These are phyloP conservation scores for Polymixis lichenea DNA, from an alignment of 2,888 invertebrate species.

Conservation along the genomic window DNA sequence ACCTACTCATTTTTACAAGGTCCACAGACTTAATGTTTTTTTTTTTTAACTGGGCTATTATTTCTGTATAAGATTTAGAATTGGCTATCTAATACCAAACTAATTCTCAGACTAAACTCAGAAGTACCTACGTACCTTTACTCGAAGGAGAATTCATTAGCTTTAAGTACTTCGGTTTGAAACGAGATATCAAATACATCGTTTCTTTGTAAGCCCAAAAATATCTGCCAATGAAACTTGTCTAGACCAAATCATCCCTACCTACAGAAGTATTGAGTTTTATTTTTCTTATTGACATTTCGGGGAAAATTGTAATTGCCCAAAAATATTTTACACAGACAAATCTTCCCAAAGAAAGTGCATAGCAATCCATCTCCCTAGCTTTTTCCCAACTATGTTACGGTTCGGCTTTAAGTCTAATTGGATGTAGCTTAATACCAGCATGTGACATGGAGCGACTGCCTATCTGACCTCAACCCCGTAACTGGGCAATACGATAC, in stretches of 20 bases:
- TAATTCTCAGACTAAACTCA: not conserved
- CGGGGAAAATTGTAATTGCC: not conserved
- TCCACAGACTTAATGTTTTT: not conserved
- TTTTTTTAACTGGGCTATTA: not conserved
- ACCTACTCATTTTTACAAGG: not conserved
- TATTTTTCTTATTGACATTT: not conserved
- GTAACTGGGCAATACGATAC: too few relatives aligned
- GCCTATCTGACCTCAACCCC: too few relatives aligned
- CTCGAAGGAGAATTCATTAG: slow-evolving; percentile 13
- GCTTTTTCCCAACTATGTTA: too few relatives aligned
- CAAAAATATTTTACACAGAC: not conserved
- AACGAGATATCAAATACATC: slow-evolving; percentile 1
- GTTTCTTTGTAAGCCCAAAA: not conserved
- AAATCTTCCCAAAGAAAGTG: not conserved
- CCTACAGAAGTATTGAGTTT: not conserved
- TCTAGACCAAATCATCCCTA: not conserved
- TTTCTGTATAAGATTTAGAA: slow-evolving; percentile 1
- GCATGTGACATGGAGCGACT: too few relatives aligned
- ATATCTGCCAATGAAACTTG: not conserved
- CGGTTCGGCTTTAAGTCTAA: too few relatives aligned
- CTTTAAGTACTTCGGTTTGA: slow-evolving; percentile 3
- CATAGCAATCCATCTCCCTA: too few relatives aligned
- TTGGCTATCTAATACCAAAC: not conserved
- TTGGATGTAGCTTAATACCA: too few relatives aligned
- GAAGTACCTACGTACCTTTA: not conserved